Evolutionary conservation across 1,140 invertebrate genomes (phyloP), one percentile per base, ranked within the genome.

Genomic region (Drosophila parabipectinata): DNA sequence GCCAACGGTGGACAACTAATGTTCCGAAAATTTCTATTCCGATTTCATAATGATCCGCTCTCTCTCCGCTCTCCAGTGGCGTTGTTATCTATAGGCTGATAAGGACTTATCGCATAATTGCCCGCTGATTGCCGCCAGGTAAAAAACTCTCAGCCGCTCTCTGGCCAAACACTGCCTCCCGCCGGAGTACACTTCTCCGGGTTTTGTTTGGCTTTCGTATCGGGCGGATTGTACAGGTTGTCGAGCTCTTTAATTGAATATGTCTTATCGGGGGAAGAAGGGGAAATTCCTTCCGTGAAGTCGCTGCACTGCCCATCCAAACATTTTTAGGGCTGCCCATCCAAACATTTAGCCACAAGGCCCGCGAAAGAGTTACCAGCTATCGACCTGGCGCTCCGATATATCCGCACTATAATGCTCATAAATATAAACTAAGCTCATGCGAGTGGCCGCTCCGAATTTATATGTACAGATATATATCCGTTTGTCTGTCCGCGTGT

Each of bases 341-440:
- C 18, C 28, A 52, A 52, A 44, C 63, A 63, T 32, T 47, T 47
- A 12, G 41, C 14, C 21, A 21, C 21, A 37, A 37, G 10, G 3
- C 34, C 34, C 34, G 34, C 10, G 12, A 12, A 37, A 12, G 34
- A n/a, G 10, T 37, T n/a, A n/a, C 32, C 28, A 48, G 60, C 73
- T 72, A 53, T 67, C 77, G 78, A 79, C 75, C 61, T 67, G 59
- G 75, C 84, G 77, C 77, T 80, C 82, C 82, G 72, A 81, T 90
- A 84, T 91, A 91, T 91, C 90, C 90, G 90, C 75, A 88, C 90
- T 91, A 91, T 91, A 91, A 91, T 90, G 80, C 76, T 79, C 87
- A 91, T 91, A 91, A 91, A 91, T 91, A 91, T 89, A 81, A 91
- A 91, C 90, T 91, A 89, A 89, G 77, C 75, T 58, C 75, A 63